Base-by-base conservation (phyloP, 2,797 vertebrate genomes). In the Tolypeutes matacus region DNA sequence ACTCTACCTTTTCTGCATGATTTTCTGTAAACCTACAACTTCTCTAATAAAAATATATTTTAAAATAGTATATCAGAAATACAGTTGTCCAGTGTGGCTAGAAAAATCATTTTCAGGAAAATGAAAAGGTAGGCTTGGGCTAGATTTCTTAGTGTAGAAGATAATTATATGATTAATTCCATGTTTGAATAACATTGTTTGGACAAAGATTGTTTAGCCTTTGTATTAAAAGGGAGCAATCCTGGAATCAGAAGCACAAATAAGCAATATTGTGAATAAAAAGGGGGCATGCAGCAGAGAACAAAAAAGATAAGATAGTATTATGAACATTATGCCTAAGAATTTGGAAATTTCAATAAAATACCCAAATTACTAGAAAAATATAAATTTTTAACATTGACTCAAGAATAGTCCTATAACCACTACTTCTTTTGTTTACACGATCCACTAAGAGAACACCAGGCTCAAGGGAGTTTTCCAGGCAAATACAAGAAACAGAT, bases 301-400 rank as follows among this genome's bases (percentile, higher is more conserved):
- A 78, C 78, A 81, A 77, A 60, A 89, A 84, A 53, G 17, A 77
- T 70, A 34, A 84, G 25, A 83, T 56, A 9, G 60, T 93, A 5
- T 46, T 70, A 86, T 25, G 70, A 93, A 84, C 9, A 94, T 42
- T 27, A 64, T 7, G n/a, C 17, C 15, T 36, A 86, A 31, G 36
- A 76, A 70, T 94, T 89, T 36, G 73, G 53, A 64, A 86, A 80
- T 80, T 80, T 75, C 23, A 67, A 31, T 56, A 53, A 93, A 95
- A 94, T 91, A 78, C 21, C 5, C 39, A 88, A 93, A 82, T 82
- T 73, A 69, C 1, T 69, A 78, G 42, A 82, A 85, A 94, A 95
- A 56, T 27, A 85, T 25, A 82, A 67, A 60, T 42, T 93, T 83
- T 3, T 20, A 53, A 80, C 95, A 65, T 58, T 49, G 29, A 73